Evolutionary conservation across 2,113 vertebrate genomes (phyloP).

Genomic region (Strigops habroptila): DNA sequence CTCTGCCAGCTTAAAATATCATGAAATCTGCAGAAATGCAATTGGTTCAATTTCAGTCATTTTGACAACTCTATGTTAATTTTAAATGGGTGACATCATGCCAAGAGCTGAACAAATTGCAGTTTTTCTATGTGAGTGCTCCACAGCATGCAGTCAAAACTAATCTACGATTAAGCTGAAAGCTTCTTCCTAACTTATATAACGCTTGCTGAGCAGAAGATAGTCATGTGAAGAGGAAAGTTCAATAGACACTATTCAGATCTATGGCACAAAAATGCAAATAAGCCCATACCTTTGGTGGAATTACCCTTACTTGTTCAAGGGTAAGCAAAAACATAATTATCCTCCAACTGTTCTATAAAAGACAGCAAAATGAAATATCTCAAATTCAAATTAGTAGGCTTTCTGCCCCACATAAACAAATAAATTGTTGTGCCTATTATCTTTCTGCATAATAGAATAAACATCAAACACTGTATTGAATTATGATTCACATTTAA

Average conservation of each 20-base stretch:
- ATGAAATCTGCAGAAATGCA: not conserved
- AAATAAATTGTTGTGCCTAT: not conserved
- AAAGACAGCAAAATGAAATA: not conserved
- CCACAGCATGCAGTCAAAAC: not conserved
- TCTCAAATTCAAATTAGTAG: not conserved
- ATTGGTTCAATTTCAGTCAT: not conserved
- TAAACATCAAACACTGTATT: not conserved
- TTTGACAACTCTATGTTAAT: not conserved
- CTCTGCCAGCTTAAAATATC: not conserved
- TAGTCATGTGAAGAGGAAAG: not conserved
- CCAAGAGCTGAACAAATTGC: not conserved
- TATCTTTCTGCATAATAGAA: not conserved
- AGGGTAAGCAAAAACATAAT: not conserved
- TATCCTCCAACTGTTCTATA: not conserved
- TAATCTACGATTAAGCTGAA: not conserved
- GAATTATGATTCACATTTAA: not conserved
- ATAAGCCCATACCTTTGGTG: not conserved
- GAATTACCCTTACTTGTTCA: not conserved
- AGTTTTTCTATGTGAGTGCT: not conserved
- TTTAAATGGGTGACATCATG: not conserved
- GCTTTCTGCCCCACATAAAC: constrained; percentile 1
- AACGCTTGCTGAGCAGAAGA: not conserved
- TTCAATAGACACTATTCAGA: not conserved
- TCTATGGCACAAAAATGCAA: not conserved
- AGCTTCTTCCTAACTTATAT: not conserved